These are phyloP conservation scores for Mustela nigripes DNA, from an alignment of 2,113 vertebrate species.

Conservation along the genomic window DNA sequence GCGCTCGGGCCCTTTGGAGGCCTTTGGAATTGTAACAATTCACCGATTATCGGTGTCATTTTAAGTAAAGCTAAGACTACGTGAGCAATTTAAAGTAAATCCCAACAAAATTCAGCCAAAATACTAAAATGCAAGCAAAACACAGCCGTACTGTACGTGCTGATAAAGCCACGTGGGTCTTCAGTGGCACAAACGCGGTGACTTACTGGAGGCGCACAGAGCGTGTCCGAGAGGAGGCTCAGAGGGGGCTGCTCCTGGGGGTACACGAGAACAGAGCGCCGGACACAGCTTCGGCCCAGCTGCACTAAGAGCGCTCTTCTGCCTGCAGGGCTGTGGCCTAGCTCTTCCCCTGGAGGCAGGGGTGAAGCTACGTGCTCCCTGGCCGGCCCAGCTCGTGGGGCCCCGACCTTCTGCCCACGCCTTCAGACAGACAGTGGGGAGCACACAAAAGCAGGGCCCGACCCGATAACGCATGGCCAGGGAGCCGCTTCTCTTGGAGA, in stretches of 20 bases:
- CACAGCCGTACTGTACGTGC: no score
- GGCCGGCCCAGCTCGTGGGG: rapidly evolving
- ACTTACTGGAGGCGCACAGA: rapidly evolving
- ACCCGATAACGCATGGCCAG: rapidly evolving
- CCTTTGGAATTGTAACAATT: neutral
- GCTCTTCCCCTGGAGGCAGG: neutral
- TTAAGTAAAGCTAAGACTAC: neutral
- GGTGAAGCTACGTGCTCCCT: rapidly evolving
- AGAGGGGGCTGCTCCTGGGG: rapidly evolving
- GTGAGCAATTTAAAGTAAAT: neutral
- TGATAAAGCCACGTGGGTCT: no score
- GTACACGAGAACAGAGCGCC: rapidly evolving
- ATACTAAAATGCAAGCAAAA: no score
- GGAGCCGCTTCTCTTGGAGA: neutral
- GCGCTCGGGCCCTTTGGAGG: neutral
- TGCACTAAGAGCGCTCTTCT: rapidly evolving
- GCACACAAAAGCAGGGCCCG: neutral
- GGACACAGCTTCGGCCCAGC: rapidly evolving
- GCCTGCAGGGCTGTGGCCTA: rapidly evolving
- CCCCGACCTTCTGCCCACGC: rapidly evolving
- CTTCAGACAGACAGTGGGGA: rapidly evolving
- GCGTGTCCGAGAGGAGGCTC: rapidly evolving
- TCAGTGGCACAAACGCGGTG: neutral
- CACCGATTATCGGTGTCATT: neutral
- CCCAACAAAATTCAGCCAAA: neutral